Conservation (phyloP, 2,797 vertebrate genomes). For the Danio albolineatus region DNA sequence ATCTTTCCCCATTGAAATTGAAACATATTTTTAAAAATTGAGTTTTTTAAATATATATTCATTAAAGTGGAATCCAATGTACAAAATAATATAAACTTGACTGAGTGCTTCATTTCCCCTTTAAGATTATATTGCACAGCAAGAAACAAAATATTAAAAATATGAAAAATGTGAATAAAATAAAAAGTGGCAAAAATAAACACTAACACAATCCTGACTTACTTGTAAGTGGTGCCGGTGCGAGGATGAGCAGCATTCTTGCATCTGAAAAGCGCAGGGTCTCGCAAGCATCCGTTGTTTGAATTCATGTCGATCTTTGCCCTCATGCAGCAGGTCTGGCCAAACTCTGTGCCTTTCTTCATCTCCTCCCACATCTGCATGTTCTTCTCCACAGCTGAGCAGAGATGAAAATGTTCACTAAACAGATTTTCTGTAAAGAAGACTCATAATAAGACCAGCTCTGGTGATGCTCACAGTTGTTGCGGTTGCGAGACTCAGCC, state of each 20-base stretch:
- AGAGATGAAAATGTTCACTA: neutral
- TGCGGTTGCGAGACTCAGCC: constrained; percentile 86
- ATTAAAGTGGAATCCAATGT: too few species aligned
- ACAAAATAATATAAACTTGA: too few species aligned
- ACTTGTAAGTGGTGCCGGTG: constrained; percentile 90
- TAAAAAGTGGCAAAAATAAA: neutral
- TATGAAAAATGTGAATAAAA: neutral
- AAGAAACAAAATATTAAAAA: too few species aligned
- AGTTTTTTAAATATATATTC: too few species aligned
- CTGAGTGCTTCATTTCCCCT: too few species aligned
- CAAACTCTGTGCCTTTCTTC: constrained; percentile 89
- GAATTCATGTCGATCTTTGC: constrained; percentile 98
- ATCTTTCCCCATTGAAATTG: too few species aligned
- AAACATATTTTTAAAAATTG: too few species aligned
- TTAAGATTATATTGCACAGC: too few species aligned
- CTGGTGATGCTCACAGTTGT: constrained; percentile 83
- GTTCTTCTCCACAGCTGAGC: constrained; percentile 91
- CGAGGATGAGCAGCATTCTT: constrained; percentile 93
- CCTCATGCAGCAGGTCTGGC: constrained; percentile 95
- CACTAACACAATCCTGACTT: constrained; percentile 49
- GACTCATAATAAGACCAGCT: neutral
- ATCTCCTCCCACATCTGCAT: constrained; percentile 96
- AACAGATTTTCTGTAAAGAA: neutral
- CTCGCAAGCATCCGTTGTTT: constrained; percentile 97
- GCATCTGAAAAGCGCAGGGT: constrained; percentile 96